These are phyloP conservation scores for Archaeoteleia sp. DNA, from an alignment of 2,888 invertebrate genomes.

Conservation along the genomic window DNA sequence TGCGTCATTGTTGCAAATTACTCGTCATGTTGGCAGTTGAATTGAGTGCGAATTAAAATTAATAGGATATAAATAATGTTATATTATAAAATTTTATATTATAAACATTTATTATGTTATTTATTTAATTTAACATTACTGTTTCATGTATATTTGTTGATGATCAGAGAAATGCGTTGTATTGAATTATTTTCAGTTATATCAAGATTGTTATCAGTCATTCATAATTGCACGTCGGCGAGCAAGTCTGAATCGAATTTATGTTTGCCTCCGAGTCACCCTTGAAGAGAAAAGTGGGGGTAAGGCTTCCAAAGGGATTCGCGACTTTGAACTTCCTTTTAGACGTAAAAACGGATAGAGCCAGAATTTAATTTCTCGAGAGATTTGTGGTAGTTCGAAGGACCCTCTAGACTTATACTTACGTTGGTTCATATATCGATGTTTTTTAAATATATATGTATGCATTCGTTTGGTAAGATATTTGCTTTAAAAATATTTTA, in stretches of 20 bases:
- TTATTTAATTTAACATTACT: no score
- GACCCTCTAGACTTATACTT: slow-evolving; percentile 22
- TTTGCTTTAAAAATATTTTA: no score
- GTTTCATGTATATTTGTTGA: no score
- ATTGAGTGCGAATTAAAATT: no score
- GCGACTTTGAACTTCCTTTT: slow-evolving; percentile 26
- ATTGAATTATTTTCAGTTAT: slow-evolving; percentile 6
- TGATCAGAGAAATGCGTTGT: neutral
- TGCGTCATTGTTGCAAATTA: no score
- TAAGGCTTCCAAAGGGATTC: slow-evolving; percentile 23
- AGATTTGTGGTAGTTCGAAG: slow-evolving; percentile 31
- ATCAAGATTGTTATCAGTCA: slow-evolving; percentile 17
- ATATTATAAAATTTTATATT: no score
- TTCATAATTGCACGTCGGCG: slow-evolving; percentile 11
- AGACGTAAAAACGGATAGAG: slow-evolving; percentile 6
- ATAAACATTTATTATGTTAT: no score
- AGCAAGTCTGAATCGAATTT: slow-evolving; percentile 19
- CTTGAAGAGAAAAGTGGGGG: slow-evolving; percentile 11
- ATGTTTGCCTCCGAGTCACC: slow-evolving; percentile 20
- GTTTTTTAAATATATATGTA: slow-evolving; percentile 24
- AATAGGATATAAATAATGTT: no score
- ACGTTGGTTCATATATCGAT: slow-evolving; percentile 15
- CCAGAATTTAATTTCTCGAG: slow-evolving; percentile 38
- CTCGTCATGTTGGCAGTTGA: no score
- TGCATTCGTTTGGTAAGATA: no score